Evolutionary conservation across 1,140 invertebrate species (phyloP), one percentile per base, ranked within the genome.

Genomic region (Xylocopa sonorina): DNA sequence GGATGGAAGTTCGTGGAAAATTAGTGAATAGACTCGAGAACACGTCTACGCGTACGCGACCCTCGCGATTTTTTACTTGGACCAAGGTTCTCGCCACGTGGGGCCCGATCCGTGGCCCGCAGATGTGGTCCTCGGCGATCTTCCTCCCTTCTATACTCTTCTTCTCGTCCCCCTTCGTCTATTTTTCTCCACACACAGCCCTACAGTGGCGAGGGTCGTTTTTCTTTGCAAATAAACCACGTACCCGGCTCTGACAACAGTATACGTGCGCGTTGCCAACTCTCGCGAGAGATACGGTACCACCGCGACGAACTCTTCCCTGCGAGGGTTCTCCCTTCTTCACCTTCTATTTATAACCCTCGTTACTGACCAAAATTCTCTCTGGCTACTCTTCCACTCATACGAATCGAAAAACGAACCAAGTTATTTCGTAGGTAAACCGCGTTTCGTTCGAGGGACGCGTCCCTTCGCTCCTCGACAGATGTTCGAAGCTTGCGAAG

Each of bases 211-310:
- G 7, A 32, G n/a, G 6, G 24, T 80, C 48, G 43, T 69, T 76
- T 80, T 67, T 77, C 29, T 57, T 63, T 29, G 78, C 72, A 76
- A 83, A 83, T 81, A 83, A 83, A 83, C 78, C 78, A 81, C 72
- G 81, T 72, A 46, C 57, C 62, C n/a, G 27, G 0, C 14, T 46
- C 72, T 46, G 51, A 55, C 53, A 32, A 48, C 21, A 46, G 50
- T 46, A 57, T 43, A n/a, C n/a, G n/a, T n/a, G 69, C 16, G 69
- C 10, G 38, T 41, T 41, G 57, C 67, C 69, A 55, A 32, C 51
- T 57, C 78, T 50, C 14, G 43, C 71, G 60, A 27, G 60, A 27
- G 77, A 79, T 79, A 78, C 73, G 29, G 69, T 62, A 10, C 69
- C 69, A 64, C 78, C 69, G 48, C 50, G 43, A 62, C 14, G 68